Evolutionary conservation across 2,888 invertebrate genomes (phyloP).

Genomic region (Lasioglossum villosulum): DNA sequence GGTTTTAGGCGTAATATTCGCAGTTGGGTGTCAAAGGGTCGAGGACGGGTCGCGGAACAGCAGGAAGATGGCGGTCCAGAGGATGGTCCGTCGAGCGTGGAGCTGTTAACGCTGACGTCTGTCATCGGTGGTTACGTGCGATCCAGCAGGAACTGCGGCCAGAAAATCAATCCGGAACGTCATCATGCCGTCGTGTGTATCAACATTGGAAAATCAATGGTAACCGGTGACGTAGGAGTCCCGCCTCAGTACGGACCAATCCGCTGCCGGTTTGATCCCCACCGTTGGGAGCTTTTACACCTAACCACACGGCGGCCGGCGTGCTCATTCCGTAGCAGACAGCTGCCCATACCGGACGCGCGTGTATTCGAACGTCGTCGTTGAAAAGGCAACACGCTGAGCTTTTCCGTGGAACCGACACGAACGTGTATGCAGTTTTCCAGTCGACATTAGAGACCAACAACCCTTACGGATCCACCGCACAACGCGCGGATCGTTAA

Average conservation of each 20-base stretch:
- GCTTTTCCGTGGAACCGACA: slow-evolving; percentile 51
- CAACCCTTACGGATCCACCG: background rate
- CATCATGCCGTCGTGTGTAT: slow-evolving; percentile 76
- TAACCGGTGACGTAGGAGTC: slow-evolving; percentile 81
- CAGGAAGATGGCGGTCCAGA: slow-evolving; percentile 8
- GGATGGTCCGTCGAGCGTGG: background rate
- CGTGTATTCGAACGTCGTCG: slow-evolving; percentile 43
- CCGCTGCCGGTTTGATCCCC: slow-evolving; percentile 59
- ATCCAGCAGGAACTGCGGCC: slow-evolving; percentile 66
- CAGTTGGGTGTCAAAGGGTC: slow-evolving; percentile 9
- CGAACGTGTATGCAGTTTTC: slow-evolving; percentile 75
- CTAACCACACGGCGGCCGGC: slow-evolving; percentile 76
- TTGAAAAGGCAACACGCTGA: slow-evolving; percentile 61
- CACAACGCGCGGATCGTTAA: background rate
- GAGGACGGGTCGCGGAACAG: slow-evolving; percentile 37
- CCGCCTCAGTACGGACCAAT: slow-evolving; percentile 81
- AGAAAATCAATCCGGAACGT: slow-evolving; percentile 77
- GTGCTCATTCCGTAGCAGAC: slow-evolving; percentile 83
- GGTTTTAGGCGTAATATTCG: slow-evolving; percentile 27
- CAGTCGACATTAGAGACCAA: slow-evolving; percentile 51
- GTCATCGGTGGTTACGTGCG: slow-evolving; percentile 36
- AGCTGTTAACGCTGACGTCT: background rate
- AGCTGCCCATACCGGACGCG: slow-evolving; percentile 78
- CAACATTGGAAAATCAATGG: slow-evolving; percentile 83
- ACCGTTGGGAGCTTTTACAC: slow-evolving; percentile 65